These are phyloP conservation scores for Chitala chitala DNA, from an alignment of 2,113 vertebrate genomes.

Conservation along the genomic window DNA sequence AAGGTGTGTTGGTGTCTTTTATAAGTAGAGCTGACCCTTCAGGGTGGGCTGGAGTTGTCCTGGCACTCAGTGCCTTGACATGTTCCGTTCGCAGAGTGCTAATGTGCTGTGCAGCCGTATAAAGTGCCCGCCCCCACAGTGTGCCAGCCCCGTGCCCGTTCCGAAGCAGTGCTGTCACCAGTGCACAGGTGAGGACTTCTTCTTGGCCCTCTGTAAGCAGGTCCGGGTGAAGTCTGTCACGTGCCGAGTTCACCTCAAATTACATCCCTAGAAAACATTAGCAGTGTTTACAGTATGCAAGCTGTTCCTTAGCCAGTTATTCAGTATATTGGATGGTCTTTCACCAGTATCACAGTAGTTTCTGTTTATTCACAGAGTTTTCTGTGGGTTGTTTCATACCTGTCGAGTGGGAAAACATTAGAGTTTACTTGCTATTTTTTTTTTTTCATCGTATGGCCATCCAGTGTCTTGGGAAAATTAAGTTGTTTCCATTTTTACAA, in stretches of 20 bases:
- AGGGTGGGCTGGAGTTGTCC: not conserved
- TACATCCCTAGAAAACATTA: not conserved
- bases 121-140: conserved; percentile 68
- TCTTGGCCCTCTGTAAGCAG: not conserved
- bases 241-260: not conserved
- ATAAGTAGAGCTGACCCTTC: no score
- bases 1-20: no score
- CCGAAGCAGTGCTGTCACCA: conserved; percentile 72
- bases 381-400: no score
- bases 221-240: not conserved
- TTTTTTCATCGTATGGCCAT: no score
- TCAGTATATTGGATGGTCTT: no score
- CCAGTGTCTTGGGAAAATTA: no score
- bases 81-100: conserved; percentile 53
- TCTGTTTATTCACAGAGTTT: no score
- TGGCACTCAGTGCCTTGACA: not conserved
- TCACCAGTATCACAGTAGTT: no score
- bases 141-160: conserved; percentile 61
- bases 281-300: not conserved
- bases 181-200: conserved; percentile 66
- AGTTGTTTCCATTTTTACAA: no score
- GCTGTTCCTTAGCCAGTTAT: not conserved
- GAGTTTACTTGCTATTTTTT: no score
- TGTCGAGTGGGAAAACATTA: no score
- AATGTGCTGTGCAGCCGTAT: conserved; percentile 72